A percentile compares a stretch with the other conserved stretches of the same genome.
These are phyloP conservation scores for Terebella lapidaria DNA, from an alignment of 2,888 invertebrate genomes.

Conservation along the genomic window DNA sequence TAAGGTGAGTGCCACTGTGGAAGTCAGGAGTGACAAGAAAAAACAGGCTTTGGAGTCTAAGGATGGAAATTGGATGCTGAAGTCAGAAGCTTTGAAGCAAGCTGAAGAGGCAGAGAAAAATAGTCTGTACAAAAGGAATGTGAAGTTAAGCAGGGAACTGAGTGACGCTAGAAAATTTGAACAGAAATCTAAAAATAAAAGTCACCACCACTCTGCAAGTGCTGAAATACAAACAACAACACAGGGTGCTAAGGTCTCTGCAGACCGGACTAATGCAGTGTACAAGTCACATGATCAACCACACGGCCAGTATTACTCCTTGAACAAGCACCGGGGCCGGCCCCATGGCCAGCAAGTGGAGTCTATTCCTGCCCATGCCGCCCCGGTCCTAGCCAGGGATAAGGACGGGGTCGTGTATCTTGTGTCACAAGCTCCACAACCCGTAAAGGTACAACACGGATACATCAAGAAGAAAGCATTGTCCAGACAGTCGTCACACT, in stretches of 20 bases:
- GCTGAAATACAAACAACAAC: too few species aligned
- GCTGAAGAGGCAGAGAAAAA: background rate
- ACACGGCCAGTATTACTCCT: too few species aligned
- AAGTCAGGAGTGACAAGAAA: background rate
- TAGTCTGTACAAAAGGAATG: conserved; percentile 7
- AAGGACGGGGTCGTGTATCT: background rate
- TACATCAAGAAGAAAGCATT: too few species aligned
- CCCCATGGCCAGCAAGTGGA: background rate
- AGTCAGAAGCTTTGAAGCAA: background rate
- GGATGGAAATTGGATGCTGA: conserved; percentile 16
- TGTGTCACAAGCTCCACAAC: too few species aligned
- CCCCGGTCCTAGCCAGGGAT: background rate
- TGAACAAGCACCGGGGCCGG: background rate
- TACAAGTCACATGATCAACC: too few species aligned
- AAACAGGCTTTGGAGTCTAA: conserved; percentile 10
- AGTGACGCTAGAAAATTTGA: background rate
- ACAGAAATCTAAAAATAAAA: background rate
- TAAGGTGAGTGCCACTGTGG: background rate
- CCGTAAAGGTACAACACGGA: too few species aligned
- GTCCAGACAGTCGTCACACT: background rate
- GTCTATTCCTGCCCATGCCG: too few species aligned
- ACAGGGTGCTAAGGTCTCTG: too few species aligned
- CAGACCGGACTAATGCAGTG: too few species aligned
- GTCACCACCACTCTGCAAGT: background rate
- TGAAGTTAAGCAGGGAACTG: conserved; percentile 3